phyloP scores from a whole-genome alignment of 2,888 invertebrate genomes.

The Metopia argyrocephala region DNA sequence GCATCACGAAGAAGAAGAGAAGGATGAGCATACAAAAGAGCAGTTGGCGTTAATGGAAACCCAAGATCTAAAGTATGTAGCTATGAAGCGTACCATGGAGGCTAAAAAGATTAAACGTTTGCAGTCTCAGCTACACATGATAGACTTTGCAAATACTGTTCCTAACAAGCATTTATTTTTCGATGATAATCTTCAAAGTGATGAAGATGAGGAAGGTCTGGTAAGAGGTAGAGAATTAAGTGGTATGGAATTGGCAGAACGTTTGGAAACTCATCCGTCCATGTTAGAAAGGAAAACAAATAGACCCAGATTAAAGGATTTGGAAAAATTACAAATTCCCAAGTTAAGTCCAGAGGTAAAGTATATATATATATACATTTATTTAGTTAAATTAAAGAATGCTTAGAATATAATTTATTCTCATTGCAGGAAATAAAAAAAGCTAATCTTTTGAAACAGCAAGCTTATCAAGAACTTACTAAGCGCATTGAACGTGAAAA shows the following conservation, averaged over 20 bases:
- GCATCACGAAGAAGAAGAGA: conserved; percentile 85
- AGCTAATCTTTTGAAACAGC: conserved; percentile 78
- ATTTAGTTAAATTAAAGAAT: neutral
- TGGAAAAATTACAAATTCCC: conserved; percentile 81
- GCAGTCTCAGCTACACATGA: conserved; percentile 89
- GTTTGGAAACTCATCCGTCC: conserved; percentile 86
- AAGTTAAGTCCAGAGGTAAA: conserved; percentile 81
- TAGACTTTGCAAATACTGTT: conserved; percentile 84
- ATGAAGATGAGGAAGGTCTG: conserved; percentile 77
- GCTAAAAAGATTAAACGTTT: conserved; percentile 83
- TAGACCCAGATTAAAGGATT: conserved; percentile 82
- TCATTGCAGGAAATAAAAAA: conserved; percentile 69
- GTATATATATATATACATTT: conserved; percentile 6
- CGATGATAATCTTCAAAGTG: conserved; percentile 80
- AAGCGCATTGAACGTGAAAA: conserved; percentile 88
- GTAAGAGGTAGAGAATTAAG: conserved; percentile 75
- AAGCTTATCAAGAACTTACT: conserved; percentile 85
- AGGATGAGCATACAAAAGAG: conserved; percentile 88
- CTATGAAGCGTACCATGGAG: conserved; percentile 91
- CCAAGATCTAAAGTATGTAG: conserved; percentile 94
- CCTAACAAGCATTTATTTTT: conserved; percentile 90
- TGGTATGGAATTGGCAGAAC: conserved; percentile 84
- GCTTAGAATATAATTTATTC: neutral
- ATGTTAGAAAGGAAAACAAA: conserved; percentile 85
- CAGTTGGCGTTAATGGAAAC: conserved; percentile 94